Percentiles rank a stretch among this genome's conserved stretches.
phyloP scores from a whole-genome alignment of 2,113 vertebrate species.

The Pteruthius melanotis region DNA sequence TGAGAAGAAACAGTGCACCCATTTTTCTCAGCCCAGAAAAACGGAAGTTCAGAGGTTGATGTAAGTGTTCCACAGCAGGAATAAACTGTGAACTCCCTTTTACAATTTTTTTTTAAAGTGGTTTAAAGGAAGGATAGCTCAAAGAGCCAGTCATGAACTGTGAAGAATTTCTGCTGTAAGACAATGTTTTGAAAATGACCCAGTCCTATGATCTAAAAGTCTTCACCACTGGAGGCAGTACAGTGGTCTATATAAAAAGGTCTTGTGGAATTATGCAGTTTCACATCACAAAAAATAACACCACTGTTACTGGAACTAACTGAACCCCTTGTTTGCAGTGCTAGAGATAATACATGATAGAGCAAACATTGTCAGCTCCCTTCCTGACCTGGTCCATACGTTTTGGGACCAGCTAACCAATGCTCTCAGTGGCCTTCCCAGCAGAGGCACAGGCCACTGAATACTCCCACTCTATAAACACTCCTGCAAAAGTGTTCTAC shows the following conservation, averaged over 20 bases:
- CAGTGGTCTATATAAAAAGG: neutral
- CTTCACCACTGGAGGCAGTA: neutral
- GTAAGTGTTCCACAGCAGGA: conserved; percentile 5
- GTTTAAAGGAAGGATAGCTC: neutral
- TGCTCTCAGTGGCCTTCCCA: neutral
- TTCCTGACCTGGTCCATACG: neutral
- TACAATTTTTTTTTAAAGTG: neutral
- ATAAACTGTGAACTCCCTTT: conserved; percentile 44
- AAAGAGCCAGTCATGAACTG: neutral
- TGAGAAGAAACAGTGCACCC: conserved; percentile 33
- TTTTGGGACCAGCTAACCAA: neutral
- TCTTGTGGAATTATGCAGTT: neutral
- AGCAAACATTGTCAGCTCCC: neutral
- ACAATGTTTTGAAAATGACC: neutral
- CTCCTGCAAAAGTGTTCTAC: neutral
- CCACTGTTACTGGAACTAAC: neutral
- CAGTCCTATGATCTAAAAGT: neutral
- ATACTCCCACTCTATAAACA: neutral
- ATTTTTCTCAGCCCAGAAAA: conserved; percentile 42
- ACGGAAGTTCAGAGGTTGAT: conserved; percentile 55
- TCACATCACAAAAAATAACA: neutral
- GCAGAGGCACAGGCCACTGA: neutral
- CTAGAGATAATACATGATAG: neutral
- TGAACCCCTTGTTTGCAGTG: neutral
- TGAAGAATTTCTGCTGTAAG: neutral